Percentiles rank a stretch among this genome's conserved stretches.
phyloP scores from a whole-genome alignment of 2,113 vertebrate genomes.

The Neoarius graeffei region DNA sequence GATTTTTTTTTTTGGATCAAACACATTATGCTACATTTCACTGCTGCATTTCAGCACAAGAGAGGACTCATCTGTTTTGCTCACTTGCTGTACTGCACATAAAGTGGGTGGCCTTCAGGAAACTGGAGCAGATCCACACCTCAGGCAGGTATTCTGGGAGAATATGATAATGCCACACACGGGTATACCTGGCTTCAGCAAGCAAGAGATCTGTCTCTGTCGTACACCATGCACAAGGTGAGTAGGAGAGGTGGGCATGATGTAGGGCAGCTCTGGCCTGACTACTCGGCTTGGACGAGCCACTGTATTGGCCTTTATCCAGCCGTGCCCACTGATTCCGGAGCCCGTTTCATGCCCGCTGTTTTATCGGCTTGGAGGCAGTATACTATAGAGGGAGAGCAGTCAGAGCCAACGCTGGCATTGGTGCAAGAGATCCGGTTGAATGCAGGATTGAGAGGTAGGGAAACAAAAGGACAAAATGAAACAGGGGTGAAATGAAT shows the following conservation, averaged over 20 bases:
- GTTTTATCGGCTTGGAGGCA: conserved; percentile 53
- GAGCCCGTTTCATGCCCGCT: conserved; percentile 35
- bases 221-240: conserved; percentile 2
- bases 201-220: conserved; percentile 45
- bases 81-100: not conserved
- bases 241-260: conserved; percentile 18
- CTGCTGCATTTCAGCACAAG: not conserved
- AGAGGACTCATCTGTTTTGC: not conserved
- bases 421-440: conserved; percentile 12
- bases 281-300: conserved; percentile 31
- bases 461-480: not conserved
- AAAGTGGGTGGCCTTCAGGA: conserved; percentile 34
- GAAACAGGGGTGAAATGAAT: not conserved
- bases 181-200: conserved; percentile 34
- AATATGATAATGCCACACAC: conserved; percentile 37
- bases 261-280: conserved; percentile 34
- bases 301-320: conserved; percentile 25
- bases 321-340: conserved; percentile 46
- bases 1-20: not conserved
- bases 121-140: conserved; percentile 42
- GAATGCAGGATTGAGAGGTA: conserved; percentile 29
- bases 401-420: conserved; percentile 43
- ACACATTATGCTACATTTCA: not conserved
- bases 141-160: conserved; percentile 37
- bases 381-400: conserved; percentile 49